A percentile compares a stretch with the other conserved stretches of the same genome.
These are phyloP conservation scores for Polypterus senegalus DNA, from an alignment of 2,113 vertebrate species.

Conservation along the genomic window DNA sequence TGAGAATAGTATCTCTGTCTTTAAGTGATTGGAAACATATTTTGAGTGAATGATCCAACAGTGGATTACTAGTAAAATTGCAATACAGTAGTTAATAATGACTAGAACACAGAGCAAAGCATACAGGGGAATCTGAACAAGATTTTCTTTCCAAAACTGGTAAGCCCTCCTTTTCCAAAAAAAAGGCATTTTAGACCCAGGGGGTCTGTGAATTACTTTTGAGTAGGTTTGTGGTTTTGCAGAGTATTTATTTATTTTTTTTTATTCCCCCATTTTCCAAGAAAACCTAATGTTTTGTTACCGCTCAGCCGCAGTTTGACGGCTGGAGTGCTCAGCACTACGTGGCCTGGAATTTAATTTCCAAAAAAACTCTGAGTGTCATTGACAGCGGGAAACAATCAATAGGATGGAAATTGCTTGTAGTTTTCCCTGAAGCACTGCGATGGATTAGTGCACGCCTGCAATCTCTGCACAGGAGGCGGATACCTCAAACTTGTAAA, in stretches of 20 bases:
- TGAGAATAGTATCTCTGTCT: no score
- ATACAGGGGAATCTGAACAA: constrained; percentile 1
- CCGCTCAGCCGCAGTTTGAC: constrained; percentile 28
- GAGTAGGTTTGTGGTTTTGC: background rate
- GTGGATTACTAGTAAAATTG: no score
- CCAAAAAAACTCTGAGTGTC: constrained; percentile 40
- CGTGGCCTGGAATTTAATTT: constrained; percentile 42
- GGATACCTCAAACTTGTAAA: no score
- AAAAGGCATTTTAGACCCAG: constrained; percentile 10
- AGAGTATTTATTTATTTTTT: background rate
- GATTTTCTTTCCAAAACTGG: background rate
- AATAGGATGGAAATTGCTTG: constrained; percentile 56
- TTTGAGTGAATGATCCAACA: no score
- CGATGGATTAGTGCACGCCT: constrained; percentile 37
- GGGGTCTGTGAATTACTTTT: no score
- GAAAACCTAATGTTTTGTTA: constrained; percentile 13
- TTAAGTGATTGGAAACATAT: no score
- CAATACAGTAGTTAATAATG: no score
- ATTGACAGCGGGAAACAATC: constrained; percentile 41
- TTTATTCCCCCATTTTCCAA: background rate
- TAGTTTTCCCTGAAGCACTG: constrained; percentile 50
- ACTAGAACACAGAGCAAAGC: constrained; percentile 1
- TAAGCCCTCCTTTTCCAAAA: constrained; percentile 18
- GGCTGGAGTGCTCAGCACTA: constrained; percentile 30
- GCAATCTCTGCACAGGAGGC: no score